Conservation (phyloP, 2,797 vertebrate genomes). For the Enteromius viviparus region DNA sequence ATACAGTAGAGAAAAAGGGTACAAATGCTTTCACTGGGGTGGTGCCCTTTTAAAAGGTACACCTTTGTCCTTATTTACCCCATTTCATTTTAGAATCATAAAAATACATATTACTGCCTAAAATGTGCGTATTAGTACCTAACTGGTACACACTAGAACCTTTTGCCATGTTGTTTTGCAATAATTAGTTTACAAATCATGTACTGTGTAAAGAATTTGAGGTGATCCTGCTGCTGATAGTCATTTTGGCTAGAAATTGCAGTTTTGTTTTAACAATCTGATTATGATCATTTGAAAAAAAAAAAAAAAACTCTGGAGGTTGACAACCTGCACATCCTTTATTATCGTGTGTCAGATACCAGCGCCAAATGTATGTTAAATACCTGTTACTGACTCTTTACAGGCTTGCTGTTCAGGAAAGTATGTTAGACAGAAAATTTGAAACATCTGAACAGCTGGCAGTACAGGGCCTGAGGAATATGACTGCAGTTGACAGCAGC, state of each 20-base stretch:
- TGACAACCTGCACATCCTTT: not conserved
- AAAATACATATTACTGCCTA: not conserved
- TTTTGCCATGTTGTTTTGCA: not conserved
- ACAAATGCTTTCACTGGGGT: not conserved
- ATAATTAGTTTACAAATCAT: not conserved
- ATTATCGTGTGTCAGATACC: not conserved
- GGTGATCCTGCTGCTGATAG: not conserved
- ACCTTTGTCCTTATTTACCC: not conserved
- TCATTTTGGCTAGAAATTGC: not conserved
- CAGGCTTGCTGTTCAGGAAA: not conserved
- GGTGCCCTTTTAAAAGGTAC: not conserved
- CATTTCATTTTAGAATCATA: not conserved
- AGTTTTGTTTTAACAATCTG: not conserved
- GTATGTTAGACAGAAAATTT: constrained; percentile 11
- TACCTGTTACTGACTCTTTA: not conserved
- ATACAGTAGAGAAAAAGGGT: not conserved
- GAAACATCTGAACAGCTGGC: not conserved
- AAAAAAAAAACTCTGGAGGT: not conserved
- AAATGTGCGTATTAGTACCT: not conserved
- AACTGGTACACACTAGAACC: not conserved
- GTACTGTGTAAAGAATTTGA: not conserved
- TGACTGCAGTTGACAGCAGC: not conserved
- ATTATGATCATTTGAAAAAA: not conserved
- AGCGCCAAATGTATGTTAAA: not conserved
- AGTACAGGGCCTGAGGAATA: not conserved